Percentiles rank a stretch among this genome's conserved stretches.
Conservation (phyloP, 2,888 invertebrate species). For the Ditula angustiorana region DNA sequence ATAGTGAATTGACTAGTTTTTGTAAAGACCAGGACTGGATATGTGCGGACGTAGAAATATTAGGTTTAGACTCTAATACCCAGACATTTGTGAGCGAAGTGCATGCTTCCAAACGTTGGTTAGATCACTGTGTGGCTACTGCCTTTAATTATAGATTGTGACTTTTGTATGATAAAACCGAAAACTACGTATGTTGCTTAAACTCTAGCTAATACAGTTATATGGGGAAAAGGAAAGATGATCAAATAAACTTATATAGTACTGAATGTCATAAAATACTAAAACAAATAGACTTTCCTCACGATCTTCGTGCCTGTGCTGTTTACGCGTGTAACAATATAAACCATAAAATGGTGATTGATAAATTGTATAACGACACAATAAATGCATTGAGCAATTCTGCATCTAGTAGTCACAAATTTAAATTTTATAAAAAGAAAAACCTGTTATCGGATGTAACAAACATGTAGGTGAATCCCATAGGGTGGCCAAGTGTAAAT, state of each 20-base stretch:
- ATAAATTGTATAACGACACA: neutral
- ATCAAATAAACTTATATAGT: neutral
- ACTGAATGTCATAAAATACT: neutral
- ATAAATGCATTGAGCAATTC: neutral
- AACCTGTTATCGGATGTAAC: neutral
- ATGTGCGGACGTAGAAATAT: slow-evolving; percentile 23
- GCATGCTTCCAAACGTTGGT: slow-evolving; percentile 14
- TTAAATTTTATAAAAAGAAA: neutral
- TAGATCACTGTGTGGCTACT: slow-evolving; percentile 21
- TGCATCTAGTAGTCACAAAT: neutral
- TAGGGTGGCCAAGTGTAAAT: neutral
- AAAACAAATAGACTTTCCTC: neutral
- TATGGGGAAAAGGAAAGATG: neutral
- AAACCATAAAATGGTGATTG: neutral
- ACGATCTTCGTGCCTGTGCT: neutral
- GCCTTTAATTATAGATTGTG: neutral
- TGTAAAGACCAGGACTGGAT: slow-evolving; percentile 23
- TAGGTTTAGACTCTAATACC: slow-evolving; percentile 14
- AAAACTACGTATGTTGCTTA: neutral
- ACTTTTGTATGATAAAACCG: neutral
- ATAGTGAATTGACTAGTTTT: slow-evolving; percentile 24
- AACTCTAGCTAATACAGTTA: neutral
- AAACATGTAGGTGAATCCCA: neutral
- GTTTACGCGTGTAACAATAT: neutral
- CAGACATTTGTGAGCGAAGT: slow-evolving; percentile 14